Base-by-base conservation (phyloP, 2,888 invertebrate species). In the Deroplatys truncata region DNA sequence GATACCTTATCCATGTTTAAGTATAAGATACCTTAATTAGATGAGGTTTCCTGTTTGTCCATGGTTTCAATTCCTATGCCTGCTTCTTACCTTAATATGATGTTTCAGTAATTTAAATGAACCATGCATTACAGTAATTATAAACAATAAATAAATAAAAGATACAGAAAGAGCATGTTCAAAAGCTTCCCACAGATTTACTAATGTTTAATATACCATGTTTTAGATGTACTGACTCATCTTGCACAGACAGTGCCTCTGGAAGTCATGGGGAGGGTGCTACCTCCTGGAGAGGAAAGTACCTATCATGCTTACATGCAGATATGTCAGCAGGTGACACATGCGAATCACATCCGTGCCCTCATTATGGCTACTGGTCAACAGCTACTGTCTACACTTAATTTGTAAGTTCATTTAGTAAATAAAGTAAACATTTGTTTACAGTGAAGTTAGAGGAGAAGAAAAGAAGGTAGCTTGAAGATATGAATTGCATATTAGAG, bases 351-450 rank as follows among this genome's bases (percentile, higher is more conserved):
- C 90, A 93, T 96, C 88, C 94, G 94, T 91, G 94, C 95, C 84
- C 94, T 96, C 93, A 95, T 95, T 85, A 94, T 95, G 91, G 94
- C 95, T 13, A 95, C 95, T 56, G 95, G 95, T 85, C 95, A 95
- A 90, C 95, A 95, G 92, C 92, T 95, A 31, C 89, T 91, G 7
- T 88, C 88, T 10, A 90, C 91, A 25, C 90, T 91, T 16, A 90
- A 91, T 88, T 88, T 91, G 56, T 72, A 72, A 72, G 56, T 72
- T 72, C 20, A 72, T 72, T 72, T 25, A 72, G 20, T 72, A 16
- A 72, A 20, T 72, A 7, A 72, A 20, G 20, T 72, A 72, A 72
- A 72, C 5, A 20, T 72, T 16, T 72, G 56, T 20, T 20, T 72
- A 20, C 56, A 72, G 7, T 72, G 56, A 72, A 20, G 20, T 1